Percentiles rank a stretch among this genome's conserved stretches.
Conservation (phyloP, 2,888 invertebrate species). For the Embidobia sp. region DNA sequence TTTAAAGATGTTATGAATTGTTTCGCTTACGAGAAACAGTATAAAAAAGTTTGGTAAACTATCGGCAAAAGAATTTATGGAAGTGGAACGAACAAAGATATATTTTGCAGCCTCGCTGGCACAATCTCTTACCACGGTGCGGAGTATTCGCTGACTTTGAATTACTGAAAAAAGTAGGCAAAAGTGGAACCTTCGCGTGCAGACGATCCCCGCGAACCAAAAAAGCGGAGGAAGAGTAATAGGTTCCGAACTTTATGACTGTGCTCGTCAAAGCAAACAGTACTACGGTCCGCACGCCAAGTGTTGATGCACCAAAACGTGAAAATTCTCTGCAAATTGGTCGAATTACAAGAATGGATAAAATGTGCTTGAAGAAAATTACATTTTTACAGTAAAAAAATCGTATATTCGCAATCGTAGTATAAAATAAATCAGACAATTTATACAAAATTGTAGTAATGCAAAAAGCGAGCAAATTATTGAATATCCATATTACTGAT, state of each 20-base stretch:
- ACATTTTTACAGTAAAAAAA: too few relatives aligned
- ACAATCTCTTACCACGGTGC: conserved; percentile 26
- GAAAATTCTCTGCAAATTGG: conserved; percentile 22
- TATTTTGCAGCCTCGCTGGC: conserved; percentile 22
- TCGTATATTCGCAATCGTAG: too few relatives aligned
- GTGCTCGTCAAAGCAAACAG: conserved; percentile 55
- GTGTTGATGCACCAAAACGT: conserved; percentile 22
- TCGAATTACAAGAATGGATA: not conserved
- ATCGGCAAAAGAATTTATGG: conserved; percentile 39
- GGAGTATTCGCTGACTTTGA: conserved; percentile 26
- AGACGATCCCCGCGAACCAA: conserved; percentile 43
- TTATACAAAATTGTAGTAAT: too few relatives aligned
- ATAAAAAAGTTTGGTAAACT: conserved; percentile 5
- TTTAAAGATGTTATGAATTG: conserved; percentile 7
- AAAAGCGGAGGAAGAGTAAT: conserved; percentile 33
- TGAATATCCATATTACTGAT: too few relatives aligned
- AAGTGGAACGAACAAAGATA: conserved; percentile 44
- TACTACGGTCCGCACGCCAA: conserved; percentile 7
- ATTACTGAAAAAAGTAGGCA: conserved; percentile 39
- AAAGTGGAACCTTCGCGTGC: conserved; percentile 59
- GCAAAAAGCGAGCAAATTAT: too few relatives aligned
- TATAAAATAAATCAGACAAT: too few relatives aligned
- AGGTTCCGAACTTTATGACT: conserved; percentile 52
- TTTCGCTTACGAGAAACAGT: conserved; percentile 13
- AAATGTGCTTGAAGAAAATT: not conserved